Percentiles rank a stretch among this genome's conserved stretches.
phyloP scores from a whole-genome alignment of 2,113 vertebrate species.

The Phycodurus eques region DNA sequence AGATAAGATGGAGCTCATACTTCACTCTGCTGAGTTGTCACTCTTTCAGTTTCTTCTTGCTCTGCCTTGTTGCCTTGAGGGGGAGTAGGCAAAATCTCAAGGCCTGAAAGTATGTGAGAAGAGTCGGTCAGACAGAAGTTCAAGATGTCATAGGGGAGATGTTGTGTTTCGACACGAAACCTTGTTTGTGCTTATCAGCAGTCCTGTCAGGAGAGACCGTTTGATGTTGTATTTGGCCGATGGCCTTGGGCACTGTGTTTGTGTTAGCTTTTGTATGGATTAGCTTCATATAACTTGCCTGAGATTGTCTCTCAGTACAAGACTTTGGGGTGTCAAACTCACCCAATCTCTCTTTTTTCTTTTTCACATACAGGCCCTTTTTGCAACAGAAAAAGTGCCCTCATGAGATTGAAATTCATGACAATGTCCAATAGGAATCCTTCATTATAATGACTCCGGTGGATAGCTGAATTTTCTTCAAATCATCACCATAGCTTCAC shows the following conservation, averaged over 20 bases:
- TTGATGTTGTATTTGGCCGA: slow-evolving; percentile 71
- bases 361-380: slow-evolving; percentile 1
- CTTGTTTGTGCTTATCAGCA: slow-evolving; percentile 77
- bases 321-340: slow-evolving; percentile 27
- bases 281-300: slow-evolving; percentile 62
- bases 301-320: slow-evolving; percentile 43
- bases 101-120: slow-evolving; percentile 72
- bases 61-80: slow-evolving; percentile 58
- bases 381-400: slow-evolving; percentile 6
- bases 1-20: slow-evolving; percentile 53
- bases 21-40: slow-evolving; percentile 66
- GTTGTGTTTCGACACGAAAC: slow-evolving; percentile 73
- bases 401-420: slow-evolving; percentile 38
- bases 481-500: slow-evolving; percentile 65
- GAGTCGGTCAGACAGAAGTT: slow-evolving; percentile 72
- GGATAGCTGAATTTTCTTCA: slow-evolving; percentile 50
- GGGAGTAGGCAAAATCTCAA: slow-evolving; percentile 65
- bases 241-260: slow-evolving; percentile 68
- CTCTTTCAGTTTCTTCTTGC: slow-evolving; percentile 54
- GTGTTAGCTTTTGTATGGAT: slow-evolving; percentile 71
- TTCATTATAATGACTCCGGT: slow-evolving; percentile 55
- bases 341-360: not conserved
- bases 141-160: slow-evolving; percentile 72
- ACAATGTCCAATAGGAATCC: slow-evolving; percentile 43
- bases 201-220: slow-evolving; percentile 71